Percentiles rank a stretch among this genome's conserved stretches.
phyloP scores from a whole-genome alignment of 2,797 vertebrate species.

The Sebastes diploproa region DNA sequence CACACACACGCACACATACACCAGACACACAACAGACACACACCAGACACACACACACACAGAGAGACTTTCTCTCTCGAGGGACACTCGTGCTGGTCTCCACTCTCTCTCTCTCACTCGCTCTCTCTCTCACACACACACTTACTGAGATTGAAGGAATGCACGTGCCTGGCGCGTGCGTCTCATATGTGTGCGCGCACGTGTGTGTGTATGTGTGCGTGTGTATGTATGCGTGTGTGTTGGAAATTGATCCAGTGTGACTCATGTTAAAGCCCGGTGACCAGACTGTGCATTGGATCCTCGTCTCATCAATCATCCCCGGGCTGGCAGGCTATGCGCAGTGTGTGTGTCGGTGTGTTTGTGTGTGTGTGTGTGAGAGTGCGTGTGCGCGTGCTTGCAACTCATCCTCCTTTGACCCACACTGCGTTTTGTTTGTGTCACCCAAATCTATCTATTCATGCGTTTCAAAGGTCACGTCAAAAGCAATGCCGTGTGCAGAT shows the following conservation, averaged over 20 bases:
- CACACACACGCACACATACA: neutral
- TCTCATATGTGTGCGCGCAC: neutral
- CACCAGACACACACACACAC: neutral
- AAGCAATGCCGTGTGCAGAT: constrained; percentile 53
- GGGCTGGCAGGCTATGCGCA: constrained; percentile 65
- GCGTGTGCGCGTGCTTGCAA: neutral
- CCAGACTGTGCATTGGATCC: constrained; percentile 59
- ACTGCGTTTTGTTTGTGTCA: constrained; percentile 55
- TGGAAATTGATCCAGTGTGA: constrained; percentile 67
- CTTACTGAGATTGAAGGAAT: neutral
- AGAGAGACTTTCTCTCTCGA: constrained; percentile 33
- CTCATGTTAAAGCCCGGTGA: constrained; percentile 62
- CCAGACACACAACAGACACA: neutral
- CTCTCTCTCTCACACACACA: neutral
- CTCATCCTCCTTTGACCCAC: constrained; percentile 37
- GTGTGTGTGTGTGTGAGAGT: neutral
- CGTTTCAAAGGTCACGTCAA: constrained; percentile 76
- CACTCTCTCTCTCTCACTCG: neutral
- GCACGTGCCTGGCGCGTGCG: constrained; percentile 32
- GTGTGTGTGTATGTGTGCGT: neutral
- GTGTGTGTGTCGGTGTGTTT: constrained; percentile 15
- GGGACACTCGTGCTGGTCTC: constrained; percentile 38
- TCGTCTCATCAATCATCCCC: constrained; percentile 74
- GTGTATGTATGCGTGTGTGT: neutral
- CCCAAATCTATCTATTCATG: constrained; percentile 49